phyloP scores from a whole-genome alignment of 2,797 vertebrate genomes.

The Pangasius krempfi region DNA sequence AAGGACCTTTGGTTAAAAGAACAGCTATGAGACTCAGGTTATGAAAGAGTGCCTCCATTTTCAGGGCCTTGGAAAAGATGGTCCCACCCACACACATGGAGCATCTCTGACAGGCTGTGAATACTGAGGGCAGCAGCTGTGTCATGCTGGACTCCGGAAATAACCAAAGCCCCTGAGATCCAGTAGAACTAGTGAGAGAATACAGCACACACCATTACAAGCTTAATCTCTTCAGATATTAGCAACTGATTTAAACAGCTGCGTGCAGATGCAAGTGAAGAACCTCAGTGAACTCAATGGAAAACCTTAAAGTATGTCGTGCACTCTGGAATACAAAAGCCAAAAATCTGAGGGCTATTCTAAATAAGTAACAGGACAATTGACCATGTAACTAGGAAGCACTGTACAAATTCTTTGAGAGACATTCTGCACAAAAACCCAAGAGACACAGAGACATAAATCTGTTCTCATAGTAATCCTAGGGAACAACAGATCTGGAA shows the following conservation, averaged over 20 bases:
- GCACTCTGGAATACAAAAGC: neutral
- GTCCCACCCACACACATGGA: conserved; percentile 40
- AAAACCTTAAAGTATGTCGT: neutral
- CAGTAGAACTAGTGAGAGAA: conserved; percentile 39
- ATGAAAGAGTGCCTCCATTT: neutral
- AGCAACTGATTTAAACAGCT: conserved; percentile 51
- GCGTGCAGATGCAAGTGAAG: conserved; percentile 28
- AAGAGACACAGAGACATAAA: no score
- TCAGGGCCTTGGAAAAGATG: neutral
- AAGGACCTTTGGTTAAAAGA: conserved; percentile 9
- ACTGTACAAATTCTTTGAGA: neutral
- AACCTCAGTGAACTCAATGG: conserved; percentile 11
- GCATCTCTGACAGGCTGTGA: conserved; percentile 17
- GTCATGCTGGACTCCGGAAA: conserved; percentile 48
- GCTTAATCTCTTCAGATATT: conserved; percentile 22
- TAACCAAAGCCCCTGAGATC: conserved; percentile 49
- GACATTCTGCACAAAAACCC: neutral
- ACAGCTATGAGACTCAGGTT: neutral
- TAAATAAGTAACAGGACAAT: neutral
- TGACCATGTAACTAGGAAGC: neutral
- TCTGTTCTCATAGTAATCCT: neutral
- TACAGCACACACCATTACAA: conserved; percentile 37
- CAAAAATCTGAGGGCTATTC: neutral
- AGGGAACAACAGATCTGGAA: neutral
- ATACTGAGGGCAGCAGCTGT: conserved; percentile 50